These are phyloP conservation scores for Egretta garzetta DNA, from an alignment of 2,113 vertebrate genomes.

Conservation along the genomic window DNA sequence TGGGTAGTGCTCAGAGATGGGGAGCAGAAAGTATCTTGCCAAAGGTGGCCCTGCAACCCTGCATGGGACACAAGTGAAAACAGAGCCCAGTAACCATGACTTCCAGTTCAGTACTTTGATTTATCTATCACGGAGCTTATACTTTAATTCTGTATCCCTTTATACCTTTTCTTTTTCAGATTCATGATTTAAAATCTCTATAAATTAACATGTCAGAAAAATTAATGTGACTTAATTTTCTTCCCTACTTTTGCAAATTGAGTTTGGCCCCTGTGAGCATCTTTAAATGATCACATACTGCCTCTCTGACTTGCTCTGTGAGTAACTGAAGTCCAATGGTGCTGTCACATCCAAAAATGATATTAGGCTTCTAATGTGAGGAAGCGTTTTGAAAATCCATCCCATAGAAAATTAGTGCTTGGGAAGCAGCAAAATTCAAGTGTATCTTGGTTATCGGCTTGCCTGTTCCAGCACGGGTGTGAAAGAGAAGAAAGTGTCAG, in stretches of 20 bases:
- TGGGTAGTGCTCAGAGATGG: neutral
- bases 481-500: neutral
- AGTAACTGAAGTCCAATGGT: neutral
- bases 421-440: neutral
- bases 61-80: neutral
- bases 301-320: neutral
- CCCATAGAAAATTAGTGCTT: neutral
- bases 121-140: neutral
- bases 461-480: neutral
- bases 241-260: slow-evolving; percentile 19
- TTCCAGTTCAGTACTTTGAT: neutral
- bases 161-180: neutral
- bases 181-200: neutral
- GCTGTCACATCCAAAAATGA: neutral
- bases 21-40: neutral
- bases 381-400: neutral
- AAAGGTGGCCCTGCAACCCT: neutral
- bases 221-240: slow-evolving; percentile 43
- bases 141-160: neutral
- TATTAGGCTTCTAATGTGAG: neutral
- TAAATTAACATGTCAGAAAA: slow-evolving; percentile 30
- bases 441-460: neutral
- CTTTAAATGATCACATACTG: neutral
- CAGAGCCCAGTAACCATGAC: neutral
- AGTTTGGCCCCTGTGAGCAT: neutral